Conservation (phyloP, 92 coral and sea anemone genomes). For the Paragorgia papillata region DNA sequence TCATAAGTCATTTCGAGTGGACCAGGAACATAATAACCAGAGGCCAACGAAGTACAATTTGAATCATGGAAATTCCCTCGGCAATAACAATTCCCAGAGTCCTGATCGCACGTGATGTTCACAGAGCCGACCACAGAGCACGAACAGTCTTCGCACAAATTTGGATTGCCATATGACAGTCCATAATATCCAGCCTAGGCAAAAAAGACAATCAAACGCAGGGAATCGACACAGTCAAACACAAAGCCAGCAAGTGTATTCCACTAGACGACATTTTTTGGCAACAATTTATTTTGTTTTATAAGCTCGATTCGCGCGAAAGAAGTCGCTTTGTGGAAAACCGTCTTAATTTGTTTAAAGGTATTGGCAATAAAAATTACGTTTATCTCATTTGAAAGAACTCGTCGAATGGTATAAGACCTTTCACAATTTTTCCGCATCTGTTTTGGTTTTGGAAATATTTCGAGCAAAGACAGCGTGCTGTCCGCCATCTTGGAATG, state of each 20-base stretch:
- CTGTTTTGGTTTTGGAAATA: too few relatives aligned
- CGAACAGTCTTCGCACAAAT: slow-evolving; percentile 73
- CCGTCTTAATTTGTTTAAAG: too few relatives aligned
- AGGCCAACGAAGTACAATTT: slow-evolving; percentile 69
- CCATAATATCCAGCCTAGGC: slow-evolving; percentile 83
- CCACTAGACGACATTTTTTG: background rate
- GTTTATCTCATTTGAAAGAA: too few relatives aligned
- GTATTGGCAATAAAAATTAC: too few relatives aligned
- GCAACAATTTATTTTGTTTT: too few relatives aligned
- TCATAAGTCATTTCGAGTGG: slow-evolving; percentile 69
- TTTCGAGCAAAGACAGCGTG: too few relatives aligned
- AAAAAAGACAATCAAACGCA: background rate
- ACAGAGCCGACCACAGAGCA: slow-evolving; percentile 73
- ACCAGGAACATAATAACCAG: slow-evolving; percentile 72
- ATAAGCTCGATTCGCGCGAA: too few relatives aligned
- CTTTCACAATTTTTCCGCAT: too few relatives aligned
- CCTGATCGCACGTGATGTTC: slow-evolving; percentile 65
- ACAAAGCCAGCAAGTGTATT: background rate
- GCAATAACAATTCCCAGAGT: slow-evolving; percentile 77
- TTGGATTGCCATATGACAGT: slow-evolving; percentile 60
- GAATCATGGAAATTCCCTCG: slow-evolving; percentile 74
- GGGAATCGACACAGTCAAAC: too few relatives aligned
- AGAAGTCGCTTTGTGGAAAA: too few relatives aligned
- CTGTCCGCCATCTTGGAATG: too few relatives aligned
- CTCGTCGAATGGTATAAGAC: too few relatives aligned